Evolutionary conservation across 2,888 invertebrate species (phyloP), one percentile per base, ranked within the genome.

Genomic region (Teleiodes luculella): DNA sequence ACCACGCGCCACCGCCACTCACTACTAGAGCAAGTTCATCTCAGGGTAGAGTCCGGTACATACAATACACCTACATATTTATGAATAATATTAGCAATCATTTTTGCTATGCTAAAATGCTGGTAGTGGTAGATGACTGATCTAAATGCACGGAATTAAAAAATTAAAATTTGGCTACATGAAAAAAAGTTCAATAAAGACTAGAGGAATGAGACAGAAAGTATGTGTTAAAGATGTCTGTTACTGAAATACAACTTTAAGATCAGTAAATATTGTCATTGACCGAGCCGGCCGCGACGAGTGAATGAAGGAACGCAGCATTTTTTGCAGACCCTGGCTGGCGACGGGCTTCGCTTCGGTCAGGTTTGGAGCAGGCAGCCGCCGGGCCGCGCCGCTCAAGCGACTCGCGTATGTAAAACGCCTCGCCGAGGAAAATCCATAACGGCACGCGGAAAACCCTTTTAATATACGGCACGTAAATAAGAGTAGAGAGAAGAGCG

Each of bases 401-500:
- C 28, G 52, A 53, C 61, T 56, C 51, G 53, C 78, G 83, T 84
- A 84, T 85, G 84, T 85, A 85, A 86, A 86, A 72, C 77, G 74
- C 62, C 67, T 70, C 78, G 71, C 72, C 66, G 62, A 70, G 80
- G 87, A 86, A 88, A 87, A 87, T 87, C 89, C 83, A 88, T 88
- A 89, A 85, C 84, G 83, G 82, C 76, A 80, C 86, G 87, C 86
- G 87, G 87, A 89, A 88, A 89, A 87, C 89, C 89, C 88, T 89
- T 88, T 89, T 86, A 87, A 88, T 89, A 87, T 88, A 86, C 86
- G 87, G 77, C 82, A 87, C 87, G 86, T 88, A 86, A 88, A 88
- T 87, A 86, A 83, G 81, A 74, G 78, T 59, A 66, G 76, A 61
- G 63, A 65, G 65, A 70, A 67, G 70, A 62, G 65, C 68, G 66